phyloP scores from a whole-genome alignment of 2,888 invertebrate species.

The Coelogynopora nodosa region DNA sequence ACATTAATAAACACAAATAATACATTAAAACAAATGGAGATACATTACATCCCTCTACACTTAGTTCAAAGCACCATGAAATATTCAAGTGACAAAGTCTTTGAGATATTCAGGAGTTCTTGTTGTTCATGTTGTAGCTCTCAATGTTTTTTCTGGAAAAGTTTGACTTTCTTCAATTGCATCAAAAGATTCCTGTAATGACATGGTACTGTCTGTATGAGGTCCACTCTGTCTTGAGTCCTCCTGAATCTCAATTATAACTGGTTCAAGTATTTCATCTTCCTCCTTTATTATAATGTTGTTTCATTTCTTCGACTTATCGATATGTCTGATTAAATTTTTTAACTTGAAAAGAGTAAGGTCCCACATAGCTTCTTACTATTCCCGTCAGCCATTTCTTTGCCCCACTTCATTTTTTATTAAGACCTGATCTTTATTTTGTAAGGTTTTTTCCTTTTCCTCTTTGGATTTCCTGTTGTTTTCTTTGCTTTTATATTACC shows the following conservation, averaged over 20 bases:
- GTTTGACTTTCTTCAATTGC: slow-evolving; percentile 2
- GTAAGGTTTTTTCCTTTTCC: neutral
- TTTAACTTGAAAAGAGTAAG: neutral
- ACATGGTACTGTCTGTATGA: slow-evolving; percentile 16
- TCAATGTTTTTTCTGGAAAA: neutral
- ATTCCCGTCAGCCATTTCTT: slow-evolving; percentile 1
- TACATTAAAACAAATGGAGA: neutral
- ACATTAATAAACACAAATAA: neutral
- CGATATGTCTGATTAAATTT: slow-evolving; percentile 9
- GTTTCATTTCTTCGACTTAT: neutral
- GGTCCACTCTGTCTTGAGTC: no score
- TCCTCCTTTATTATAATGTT: neutral
- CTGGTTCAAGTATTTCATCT: neutral
- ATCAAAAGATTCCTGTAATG: no score
- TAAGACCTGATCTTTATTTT: neutral
- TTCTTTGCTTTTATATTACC: neutral
- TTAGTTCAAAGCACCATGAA: neutral
- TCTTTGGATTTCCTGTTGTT: neutral
- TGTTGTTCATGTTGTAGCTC: neutral
- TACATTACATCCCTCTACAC: slow-evolving; percentile 18
- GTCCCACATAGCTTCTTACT: neutral
- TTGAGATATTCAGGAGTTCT: neutral
- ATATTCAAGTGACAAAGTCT: slow-evolving; percentile 8
- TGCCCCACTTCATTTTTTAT: slow-evolving; percentile 18
- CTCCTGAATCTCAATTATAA: neutral